Base-by-base conservation (phyloP, 2,888 invertebrate species). In the Himalopsyche anomala region DNA sequence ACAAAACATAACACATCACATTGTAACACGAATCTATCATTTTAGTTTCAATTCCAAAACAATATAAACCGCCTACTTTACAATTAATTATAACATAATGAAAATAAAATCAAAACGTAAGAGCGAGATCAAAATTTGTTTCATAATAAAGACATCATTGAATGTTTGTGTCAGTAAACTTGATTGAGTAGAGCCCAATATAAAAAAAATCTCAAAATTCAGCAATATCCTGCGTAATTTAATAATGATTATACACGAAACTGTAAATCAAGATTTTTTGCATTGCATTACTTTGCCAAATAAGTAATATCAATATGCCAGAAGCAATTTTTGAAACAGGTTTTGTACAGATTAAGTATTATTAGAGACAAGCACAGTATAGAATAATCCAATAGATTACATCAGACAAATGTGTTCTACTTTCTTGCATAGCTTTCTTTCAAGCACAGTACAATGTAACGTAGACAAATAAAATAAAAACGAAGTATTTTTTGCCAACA, bases 181-280 rank as follows among this genome's bases (percentile, higher is more conserved):
- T 3, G 19, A 62, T 19, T 62, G 28, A 8, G 36, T 74, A 15
- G 5, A 38, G 12, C 11, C 12, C 38, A 74, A 2, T 12, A 74
- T 12, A 74, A 74, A 74, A 28, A 28, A 28, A 28, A 69, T 69
- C 28, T 36, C 12, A 62, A 62, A 74, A 15, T 74, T 12, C 1
- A 74, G 36, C 74, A 74, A 74, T 74, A 12, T 74, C 74, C 74
- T 74, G 74, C 74, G 74, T 69, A 69, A 11, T 74, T 28, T 36
- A 74, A 74, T 74, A 74, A 11, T 51, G 4, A 12, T 15, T 51
- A 38, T 36, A 74, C 12, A 2, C 11, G 6, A 74, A 74, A 74
- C 36, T 74, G 36, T 74, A 74, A 74, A 38, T 36, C 28, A 74
- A 36, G 28, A 36, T 74, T 74, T 74, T 74, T 74, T 28, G 38